Percentiles rank a stretch among this genome's conserved stretches.
Evolutionary conservation across 2,888 invertebrate species (phyloP).

Genomic region (Heliconius ismenius): DNA sequence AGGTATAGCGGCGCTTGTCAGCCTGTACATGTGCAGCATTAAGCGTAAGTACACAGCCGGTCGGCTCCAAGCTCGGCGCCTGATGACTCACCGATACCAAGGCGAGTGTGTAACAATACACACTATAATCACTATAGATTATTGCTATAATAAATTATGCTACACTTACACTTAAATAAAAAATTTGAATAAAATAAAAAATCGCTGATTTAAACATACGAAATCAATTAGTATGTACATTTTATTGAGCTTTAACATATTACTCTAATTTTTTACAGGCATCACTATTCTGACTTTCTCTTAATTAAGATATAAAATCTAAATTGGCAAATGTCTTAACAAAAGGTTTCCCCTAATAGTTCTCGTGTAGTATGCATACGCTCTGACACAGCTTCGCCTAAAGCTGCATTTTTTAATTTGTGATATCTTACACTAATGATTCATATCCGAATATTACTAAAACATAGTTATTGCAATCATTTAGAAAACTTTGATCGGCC

Average conservation of each 20-base stretch:
- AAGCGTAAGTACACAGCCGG: slow-evolving; percentile 52
- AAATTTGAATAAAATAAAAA: neutral
- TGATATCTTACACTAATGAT: slow-evolving; percentile 41
- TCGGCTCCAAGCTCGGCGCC: slow-evolving; percentile 59
- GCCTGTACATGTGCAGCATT: slow-evolving; percentile 42
- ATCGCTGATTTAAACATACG: neutral
- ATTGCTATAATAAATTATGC: slow-evolving; percentile 16
- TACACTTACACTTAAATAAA: neutral
- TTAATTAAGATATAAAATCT: neutral
- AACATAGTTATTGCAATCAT: neutral
- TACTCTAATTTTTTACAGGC: neutral
- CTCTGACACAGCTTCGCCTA: neutral
- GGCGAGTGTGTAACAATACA: slow-evolving; percentile 47
- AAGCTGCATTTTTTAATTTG: neutral
- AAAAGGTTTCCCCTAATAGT: neutral
- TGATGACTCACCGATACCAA: slow-evolving; percentile 65
- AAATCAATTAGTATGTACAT: neutral
- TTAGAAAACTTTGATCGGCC: neutral
- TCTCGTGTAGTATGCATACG: no score
- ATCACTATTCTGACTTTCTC: neutral
- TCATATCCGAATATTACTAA: neutral
- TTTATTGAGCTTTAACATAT: neutral
- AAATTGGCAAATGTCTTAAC: no score
- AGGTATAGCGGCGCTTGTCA: slow-evolving; percentile 48
- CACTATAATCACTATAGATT: slow-evolving; percentile 34